Evolutionary conservation across 2,888 invertebrate species (phyloP), one percentile per base, ranked within the genome.

Genomic region (Lochmaea capreae): DNA sequence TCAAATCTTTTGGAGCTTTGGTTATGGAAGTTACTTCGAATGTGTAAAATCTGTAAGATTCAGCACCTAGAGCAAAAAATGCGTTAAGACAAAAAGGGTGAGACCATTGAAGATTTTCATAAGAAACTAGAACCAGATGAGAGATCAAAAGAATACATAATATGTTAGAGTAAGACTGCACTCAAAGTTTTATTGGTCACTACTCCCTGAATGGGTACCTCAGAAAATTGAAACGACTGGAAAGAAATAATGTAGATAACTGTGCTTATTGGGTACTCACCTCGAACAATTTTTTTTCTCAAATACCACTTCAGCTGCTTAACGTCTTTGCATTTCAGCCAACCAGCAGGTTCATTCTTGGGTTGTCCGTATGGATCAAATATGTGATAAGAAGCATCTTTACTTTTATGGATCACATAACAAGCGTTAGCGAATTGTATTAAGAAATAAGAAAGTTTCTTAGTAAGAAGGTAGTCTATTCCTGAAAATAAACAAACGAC

Each of bases 331-430:
- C 87, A 89, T 61, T 88, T 80, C 1, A 89, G 88, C 90, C 90
- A 90, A 0, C 88, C 84, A 0, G 89, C 89, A 86, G 81, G 66
- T 62, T 80, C 63, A 58, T 66, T n/a, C 68, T 75, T 63, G 3
- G 78, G 75, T 12, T 79, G 72, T 9, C 81, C 82, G 79, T 92
- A 92, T 0, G 92, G 90, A 83, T 92, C 92, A 80, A 92, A 93
- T 1, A 93, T 81, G 80, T 93, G 91, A 78, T 87, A 91, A 69
- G 85, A 88, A 11, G 90, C 89, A 61, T 90, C 90, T 0, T 85
- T 84, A 12, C 78, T 68, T 74, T 89, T 89, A 76, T 90, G 90
- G 26, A 93, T 83, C 0, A 91, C 91, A 83, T 90, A 88, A 78
- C 90, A 90, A 46, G 89, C 88, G 68, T 89, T 87, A 0, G 90